These are phyloP conservation scores for Salvelinus namaycush DNA, from an alignment of 2,113 vertebrate genomes.

Conservation along the genomic window DNA sequence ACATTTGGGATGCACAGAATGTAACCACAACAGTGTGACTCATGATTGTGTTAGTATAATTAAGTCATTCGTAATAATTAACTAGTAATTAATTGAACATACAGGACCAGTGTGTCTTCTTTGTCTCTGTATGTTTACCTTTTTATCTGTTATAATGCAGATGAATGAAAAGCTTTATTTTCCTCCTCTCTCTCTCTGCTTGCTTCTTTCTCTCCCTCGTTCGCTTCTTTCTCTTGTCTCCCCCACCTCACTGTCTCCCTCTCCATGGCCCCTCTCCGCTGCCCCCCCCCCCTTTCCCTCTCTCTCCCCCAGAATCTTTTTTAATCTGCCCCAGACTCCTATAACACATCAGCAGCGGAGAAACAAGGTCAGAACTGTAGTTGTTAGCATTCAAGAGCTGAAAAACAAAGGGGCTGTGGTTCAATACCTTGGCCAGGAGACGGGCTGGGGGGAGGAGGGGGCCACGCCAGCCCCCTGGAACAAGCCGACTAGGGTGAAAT, in stretches of 20 bases:
- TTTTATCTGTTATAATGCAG: background rate
- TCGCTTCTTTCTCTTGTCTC: no score
- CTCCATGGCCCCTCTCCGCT: no score
- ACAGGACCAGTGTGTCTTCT: background rate
- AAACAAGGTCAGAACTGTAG: slow-evolving; percentile 39
- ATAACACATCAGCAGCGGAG: slow-evolving; percentile 12
- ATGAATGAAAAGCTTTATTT: no score
- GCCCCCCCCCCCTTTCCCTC: background rate
- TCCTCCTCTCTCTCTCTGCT: background rate
- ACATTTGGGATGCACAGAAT: no score
- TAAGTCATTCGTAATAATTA: no score
- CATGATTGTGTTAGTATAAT: no score
- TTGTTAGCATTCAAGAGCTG: slow-evolving; percentile 37
- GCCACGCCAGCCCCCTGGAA: slow-evolving; percentile 11
- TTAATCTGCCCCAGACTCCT: background rate
- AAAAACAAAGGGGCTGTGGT: slow-evolving; percentile 13
- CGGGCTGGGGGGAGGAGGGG: background rate
- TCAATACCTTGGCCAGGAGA: slow-evolving; percentile 15
- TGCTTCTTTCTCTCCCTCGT: background rate
- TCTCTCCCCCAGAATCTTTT: background rate
- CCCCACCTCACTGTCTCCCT: background rate
- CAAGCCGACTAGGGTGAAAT: slow-evolving; percentile 22
- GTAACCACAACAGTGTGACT: no score
- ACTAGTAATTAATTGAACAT: no score
- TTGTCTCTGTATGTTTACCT: background rate